Evolutionary conservation across 2,888 invertebrate species (phyloP).

Genomic region (Chrysomela aeneicollis): DNA sequence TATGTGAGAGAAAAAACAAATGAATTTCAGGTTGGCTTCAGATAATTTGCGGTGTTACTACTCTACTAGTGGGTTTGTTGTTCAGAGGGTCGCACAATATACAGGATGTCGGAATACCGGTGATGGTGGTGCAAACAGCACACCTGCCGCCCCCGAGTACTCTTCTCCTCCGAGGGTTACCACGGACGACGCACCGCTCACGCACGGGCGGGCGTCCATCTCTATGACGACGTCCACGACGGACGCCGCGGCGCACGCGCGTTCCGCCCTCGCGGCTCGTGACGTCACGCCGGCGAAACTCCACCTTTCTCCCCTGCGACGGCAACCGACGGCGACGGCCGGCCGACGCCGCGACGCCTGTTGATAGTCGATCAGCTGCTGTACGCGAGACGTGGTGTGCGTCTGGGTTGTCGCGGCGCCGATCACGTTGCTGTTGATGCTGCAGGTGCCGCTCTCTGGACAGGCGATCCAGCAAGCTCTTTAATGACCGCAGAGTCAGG

Average conservation of each 20-base stretch:
- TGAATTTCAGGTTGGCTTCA: too few relatives aligned
- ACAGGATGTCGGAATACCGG: too few relatives aligned
- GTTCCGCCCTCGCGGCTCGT: constrained; percentile 57
- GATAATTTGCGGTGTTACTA: too few relatives aligned
- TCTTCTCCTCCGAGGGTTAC: constrained; percentile 51
- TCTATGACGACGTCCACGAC: constrained; percentile 56
- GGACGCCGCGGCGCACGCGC: constrained; percentile 56
- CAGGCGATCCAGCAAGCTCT: constrained; percentile 26
- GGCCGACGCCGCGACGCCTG: constrained; percentile 61
- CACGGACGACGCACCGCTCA: constrained; percentile 57
- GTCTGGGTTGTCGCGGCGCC: constrained; percentile 18
- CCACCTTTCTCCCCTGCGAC: constrained; percentile 49
- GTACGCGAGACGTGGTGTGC: constrained; percentile 55
- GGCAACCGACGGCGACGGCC: constrained; percentile 54
- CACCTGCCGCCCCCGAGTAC: too few relatives aligned
- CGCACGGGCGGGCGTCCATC: constrained; percentile 59
- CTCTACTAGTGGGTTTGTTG: too few relatives aligned
- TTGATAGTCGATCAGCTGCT: constrained; percentile 61
- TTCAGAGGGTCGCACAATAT: too few relatives aligned
- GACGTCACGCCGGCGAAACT: constrained; percentile 57
- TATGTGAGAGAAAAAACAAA: too few relatives aligned
- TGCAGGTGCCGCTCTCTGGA: background rate
- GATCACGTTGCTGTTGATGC: constrained; percentile 11
- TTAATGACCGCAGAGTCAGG: constrained; percentile 57
- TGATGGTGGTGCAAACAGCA: too few relatives aligned